Evolutionary conservation across 2,888 invertebrate genomes (phyloP).

Genomic region (Achlya flavicornis): DNA sequence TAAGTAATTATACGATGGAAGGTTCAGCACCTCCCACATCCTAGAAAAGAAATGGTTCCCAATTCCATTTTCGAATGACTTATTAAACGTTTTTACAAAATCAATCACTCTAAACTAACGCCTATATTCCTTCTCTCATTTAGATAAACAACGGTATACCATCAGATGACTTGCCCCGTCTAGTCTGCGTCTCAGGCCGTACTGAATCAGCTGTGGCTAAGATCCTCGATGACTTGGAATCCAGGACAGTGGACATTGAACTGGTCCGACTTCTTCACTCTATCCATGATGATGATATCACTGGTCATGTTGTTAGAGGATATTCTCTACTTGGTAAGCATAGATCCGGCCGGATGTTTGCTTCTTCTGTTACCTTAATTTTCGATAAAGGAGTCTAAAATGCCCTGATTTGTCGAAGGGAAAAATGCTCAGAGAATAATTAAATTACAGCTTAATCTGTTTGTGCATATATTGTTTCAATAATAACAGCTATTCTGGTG

Average conservation of each 20-base stretch:
- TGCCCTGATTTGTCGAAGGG: no score
- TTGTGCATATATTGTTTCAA: no score
- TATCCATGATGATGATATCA: conserved; percentile 82
- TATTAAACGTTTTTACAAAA: no score
- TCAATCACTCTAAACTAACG: background rate
- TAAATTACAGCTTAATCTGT: no score
- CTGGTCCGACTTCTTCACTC: conserved; percentile 84
- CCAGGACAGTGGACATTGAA: conserved; percentile 85
- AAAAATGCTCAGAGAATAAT: no score
- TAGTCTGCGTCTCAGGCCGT: conserved; percentile 90
- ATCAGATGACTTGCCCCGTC: conserved; percentile 86
- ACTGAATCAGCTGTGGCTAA: conserved; percentile 89
- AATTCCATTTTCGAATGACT: no score
- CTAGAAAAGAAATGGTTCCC: no score
- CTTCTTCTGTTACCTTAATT: no score
- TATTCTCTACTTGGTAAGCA: conserved; percentile 83
- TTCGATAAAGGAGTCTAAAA: no score
- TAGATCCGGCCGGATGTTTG: background rate
- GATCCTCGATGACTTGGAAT: conserved; percentile 86
- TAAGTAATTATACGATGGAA: no score
- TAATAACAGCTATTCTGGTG: no score
- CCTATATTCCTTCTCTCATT: conserved; percentile 17
- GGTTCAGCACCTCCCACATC: no score
- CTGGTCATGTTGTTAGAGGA: conserved; percentile 90
- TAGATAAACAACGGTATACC: conserved; percentile 85